Base-by-base conservation (phyloP, 92 coral and sea anemone genomes). In the Umimayanthus chanpuru region DNA sequence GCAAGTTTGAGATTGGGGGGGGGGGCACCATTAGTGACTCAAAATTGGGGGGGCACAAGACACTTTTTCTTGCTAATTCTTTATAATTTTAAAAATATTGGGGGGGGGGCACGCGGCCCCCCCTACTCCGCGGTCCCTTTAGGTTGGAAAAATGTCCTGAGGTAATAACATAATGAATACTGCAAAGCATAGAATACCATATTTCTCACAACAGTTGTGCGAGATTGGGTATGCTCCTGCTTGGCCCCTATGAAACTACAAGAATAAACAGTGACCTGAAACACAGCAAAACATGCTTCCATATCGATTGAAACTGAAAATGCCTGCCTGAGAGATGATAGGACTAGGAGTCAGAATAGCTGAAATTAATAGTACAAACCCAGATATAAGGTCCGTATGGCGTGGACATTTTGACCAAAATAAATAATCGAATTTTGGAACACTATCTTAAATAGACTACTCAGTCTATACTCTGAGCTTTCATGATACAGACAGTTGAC, bases 321-420 rank as follows among this genome's bases (percentile, higher is more conserved):
- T 76, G 80, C 56, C 53, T 40, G 55, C 26, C 80, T 76, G 80
- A 76, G 80, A 76, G 49, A 76, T 76, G 56, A 76, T n/a, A n/a
- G n/a, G n/a, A n/a, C n/a, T 41, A 76, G 55, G 56, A 76, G 80
- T 20, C 80, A 76, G 80, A 74, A 74, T 74, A 74, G 78, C 78
- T 74, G 78, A 74, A 74, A 74, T 30, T 74, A 76, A 76, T 76
- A 76, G 80, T 73, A 73, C 80, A 76, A 56, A 76, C 29, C 56
- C 28, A 76, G 18, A 76, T 76, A 76, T 73, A 76, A 76, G 56
- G 80, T 76, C 80, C 53, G 49, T 76, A 76, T 76, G 58, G 56
- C 80, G 47, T 50, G 49, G 44, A 74, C 78, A 23, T 74, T 74
- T 74, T 74, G 78, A 74, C 78, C 78, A 38, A 74, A 74, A 74